Conservation (phyloP, 1,140 invertebrate genomes). For the Zelostemma sp. region DNA sequence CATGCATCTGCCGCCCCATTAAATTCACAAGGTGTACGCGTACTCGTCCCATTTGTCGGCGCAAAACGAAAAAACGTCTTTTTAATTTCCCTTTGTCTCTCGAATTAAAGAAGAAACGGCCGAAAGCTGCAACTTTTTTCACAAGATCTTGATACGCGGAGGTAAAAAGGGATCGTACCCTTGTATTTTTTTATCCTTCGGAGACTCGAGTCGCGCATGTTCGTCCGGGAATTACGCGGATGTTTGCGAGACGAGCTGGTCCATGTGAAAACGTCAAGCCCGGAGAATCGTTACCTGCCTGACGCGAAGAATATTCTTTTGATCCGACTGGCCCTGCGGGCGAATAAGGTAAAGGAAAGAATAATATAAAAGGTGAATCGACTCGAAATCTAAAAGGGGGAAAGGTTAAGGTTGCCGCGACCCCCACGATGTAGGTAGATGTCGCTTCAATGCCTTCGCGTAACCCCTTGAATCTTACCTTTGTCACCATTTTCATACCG, state of each 20-base stretch:
- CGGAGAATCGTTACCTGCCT: slow-evolving; percentile 48
- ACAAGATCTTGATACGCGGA: not conserved
- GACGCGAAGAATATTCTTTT: slow-evolving; percentile 36
- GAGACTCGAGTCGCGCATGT: slow-evolving; percentile 30
- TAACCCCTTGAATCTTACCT: slow-evolving; percentile 63
- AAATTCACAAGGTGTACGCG: slow-evolving; percentile 46
- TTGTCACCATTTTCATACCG: slow-evolving; percentile 47
- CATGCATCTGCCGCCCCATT: slow-evolving; percentile 59
- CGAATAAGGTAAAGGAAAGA: slow-evolving; percentile 25
- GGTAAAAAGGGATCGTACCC: slow-evolving; percentile 23
- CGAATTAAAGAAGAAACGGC: not conserved
- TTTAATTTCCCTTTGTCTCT: not conserved
- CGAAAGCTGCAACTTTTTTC: not conserved
- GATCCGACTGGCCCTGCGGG: slow-evolving; percentile 38
- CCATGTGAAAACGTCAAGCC: slow-evolving; percentile 59
- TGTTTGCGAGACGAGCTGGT: slow-evolving; percentile 44
- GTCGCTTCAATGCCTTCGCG: slow-evolving; percentile 52
- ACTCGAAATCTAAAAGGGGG: slow-evolving; percentile 53
- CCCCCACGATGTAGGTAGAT: slow-evolving; percentile 51
- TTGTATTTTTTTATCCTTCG: slow-evolving; percentile 9
- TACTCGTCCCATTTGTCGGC: slow-evolving; percentile 37
- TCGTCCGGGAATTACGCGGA: slow-evolving; percentile 51
- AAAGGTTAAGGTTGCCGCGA: slow-evolving; percentile 52
- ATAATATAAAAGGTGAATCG: slow-evolving; percentile 52
- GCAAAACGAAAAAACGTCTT: not conserved